These are phyloP conservation scores for Phrynocephalus vlangalii DNA, from an alignment of 2,797 vertebrate genomes.

Conservation along the genomic window DNA sequence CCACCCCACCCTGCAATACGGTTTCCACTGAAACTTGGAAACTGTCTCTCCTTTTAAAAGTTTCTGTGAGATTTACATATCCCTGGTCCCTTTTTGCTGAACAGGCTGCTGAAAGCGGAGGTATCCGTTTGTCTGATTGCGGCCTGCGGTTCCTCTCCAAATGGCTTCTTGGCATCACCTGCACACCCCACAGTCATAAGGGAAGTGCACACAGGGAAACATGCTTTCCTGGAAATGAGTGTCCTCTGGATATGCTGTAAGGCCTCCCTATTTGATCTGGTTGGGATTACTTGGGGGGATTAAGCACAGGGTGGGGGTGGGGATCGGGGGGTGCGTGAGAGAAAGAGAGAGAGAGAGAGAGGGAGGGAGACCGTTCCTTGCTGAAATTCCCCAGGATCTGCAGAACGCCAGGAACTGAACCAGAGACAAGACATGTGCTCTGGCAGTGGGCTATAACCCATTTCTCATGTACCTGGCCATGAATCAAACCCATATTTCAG, in stretches of 20 bases:
- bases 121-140: not conserved
- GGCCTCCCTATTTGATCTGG: not conserved
- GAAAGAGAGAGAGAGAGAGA: not conserved
- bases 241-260: not conserved
- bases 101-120: not conserved
- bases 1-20: slow-evolving; percentile 23
- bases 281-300: not conserved
- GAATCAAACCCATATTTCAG: not conserved
- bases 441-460: not conserved
- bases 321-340: not conserved
- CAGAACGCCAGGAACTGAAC: not conserved
- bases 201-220: too few species aligned
- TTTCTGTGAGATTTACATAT: not conserved
- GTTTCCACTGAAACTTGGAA: slow-evolving; percentile 58
- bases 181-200: not conserved
- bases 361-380: not conserved
- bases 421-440: not conserved
- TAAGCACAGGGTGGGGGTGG: not conserved
- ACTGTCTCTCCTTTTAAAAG: slow-evolving; percentile 55
- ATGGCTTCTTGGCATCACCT: not conserved
- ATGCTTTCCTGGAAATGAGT: not conserved
- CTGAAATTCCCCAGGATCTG: not conserved
- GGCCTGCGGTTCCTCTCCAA: not conserved
- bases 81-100: not conserved
- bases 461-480: not conserved